phyloP scores from a whole-genome alignment of 2,797 vertebrate species.

The Huso huso region DNA sequence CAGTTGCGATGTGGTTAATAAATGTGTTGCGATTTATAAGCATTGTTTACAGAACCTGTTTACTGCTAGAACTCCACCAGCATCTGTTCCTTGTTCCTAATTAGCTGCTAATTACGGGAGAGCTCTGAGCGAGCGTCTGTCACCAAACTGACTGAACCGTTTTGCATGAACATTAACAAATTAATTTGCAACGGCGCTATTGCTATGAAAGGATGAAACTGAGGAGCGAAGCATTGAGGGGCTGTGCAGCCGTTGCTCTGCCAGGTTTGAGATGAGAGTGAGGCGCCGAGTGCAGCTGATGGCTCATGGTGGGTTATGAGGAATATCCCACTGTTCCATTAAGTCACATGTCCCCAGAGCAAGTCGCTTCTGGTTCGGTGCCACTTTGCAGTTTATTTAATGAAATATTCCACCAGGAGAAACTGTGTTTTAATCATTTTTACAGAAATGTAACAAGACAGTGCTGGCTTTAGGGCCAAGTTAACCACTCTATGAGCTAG shows the following conservation, averaged over 20 bases:
- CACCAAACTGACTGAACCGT: slow-evolving; percentile 68
- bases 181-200: slow-evolving; percentile 66
- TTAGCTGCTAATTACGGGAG: slow-evolving; percentile 88
- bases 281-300: not conserved
- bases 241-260: not conserved
- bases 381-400: not conserved
- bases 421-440: no score
- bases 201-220: not conserved
- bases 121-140: slow-evolving; percentile 68
- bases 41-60: slow-evolving; percentile 94
- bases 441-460: no score
- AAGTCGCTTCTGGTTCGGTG: not conserved
- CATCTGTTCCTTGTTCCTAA: slow-evolving; percentile 91
- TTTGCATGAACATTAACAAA: slow-evolving; percentile 79
- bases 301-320: not conserved
- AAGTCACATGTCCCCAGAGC: not conserved
- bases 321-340: not conserved
- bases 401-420: not conserved
- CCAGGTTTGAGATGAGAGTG: not conserved
- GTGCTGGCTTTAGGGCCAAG: no score
- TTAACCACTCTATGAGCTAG: no score
- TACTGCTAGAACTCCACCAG: slow-evolving; percentile 75
- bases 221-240: no score
- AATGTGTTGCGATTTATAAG: slow-evolving; percentile 81
- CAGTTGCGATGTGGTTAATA: slow-evolving; percentile 71